A percentile compares a stretch with the other conserved stretches of the same genome.
Conservation (phyloP, 2,797 vertebrate genomes). For the Menidia menidia region DNA sequence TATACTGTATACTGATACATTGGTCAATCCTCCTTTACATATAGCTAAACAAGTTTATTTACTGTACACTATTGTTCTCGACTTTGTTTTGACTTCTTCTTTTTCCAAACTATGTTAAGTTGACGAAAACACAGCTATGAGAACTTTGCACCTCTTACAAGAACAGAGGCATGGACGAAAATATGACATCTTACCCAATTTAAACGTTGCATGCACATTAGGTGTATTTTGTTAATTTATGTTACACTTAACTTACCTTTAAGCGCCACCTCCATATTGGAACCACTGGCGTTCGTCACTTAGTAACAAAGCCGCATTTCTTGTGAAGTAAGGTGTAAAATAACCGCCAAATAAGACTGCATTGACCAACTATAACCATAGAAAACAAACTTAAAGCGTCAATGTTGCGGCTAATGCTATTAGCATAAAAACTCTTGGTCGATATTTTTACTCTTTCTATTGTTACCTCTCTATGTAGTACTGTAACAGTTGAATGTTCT, state of each 20-base stretch:
- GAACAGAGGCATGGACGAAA: neutral
- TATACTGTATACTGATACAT: neutral
- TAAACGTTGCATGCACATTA: too few relatives aligned
- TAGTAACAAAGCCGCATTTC: neutral
- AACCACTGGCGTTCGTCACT: neutral
- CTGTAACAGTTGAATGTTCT: neutral
- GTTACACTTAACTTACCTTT: slow-evolving; percentile 55
- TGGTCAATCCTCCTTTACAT: too few relatives aligned
- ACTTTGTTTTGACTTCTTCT: too few relatives aligned
- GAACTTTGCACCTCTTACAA: neutral
- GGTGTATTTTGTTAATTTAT: neutral
- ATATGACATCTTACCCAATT: too few relatives aligned
- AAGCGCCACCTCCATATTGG: slow-evolving; percentile 64
- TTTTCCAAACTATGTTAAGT: too few relatives aligned
- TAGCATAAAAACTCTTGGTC: neutral
- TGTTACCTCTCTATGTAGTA: neutral
- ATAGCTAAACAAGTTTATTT: too few relatives aligned
- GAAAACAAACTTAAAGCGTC: neutral
- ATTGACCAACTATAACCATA: neutral
- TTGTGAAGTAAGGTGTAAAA: neutral
- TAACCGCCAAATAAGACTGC: neutral
- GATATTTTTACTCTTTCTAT: neutral
- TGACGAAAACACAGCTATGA: too few relatives aligned
- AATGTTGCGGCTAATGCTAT: neutral
- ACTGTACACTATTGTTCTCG: too few relatives aligned